A percentile compares a stretch with the other conserved stretches of the same genome.
These are phyloP conservation scores for Wasmannia auropunctata DNA, from an alignment of 1,140 invertebrate species.

Conservation along the genomic window DNA sequence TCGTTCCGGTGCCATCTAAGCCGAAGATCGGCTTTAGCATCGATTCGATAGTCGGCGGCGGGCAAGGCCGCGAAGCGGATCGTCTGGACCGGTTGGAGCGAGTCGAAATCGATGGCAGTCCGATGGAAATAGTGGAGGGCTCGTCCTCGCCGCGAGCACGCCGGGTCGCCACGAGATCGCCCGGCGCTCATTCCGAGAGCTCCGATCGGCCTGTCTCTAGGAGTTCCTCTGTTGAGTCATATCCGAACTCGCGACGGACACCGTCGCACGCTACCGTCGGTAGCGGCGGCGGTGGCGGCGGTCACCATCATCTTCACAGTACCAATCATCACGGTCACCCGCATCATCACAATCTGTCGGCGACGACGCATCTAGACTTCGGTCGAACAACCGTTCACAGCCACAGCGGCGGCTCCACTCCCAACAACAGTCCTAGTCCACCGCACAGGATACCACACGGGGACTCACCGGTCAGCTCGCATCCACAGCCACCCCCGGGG, in stretches of 20 bases:
- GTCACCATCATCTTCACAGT: conserved; percentile 69
- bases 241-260: conserved; percentile 76
- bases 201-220: conserved; percentile 80
- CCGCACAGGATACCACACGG: conserved; percentile 88
- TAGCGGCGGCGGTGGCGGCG: conserved; percentile 28
- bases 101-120: conserved; percentile 78
- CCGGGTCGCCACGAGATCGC: conserved; percentile 73
- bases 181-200: conserved; percentile 82
- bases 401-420: conserved; percentile 84
- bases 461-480: conserved; percentile 79
- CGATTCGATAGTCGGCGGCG: conserved; percentile 95
- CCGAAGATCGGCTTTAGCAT: conserved; percentile 98
- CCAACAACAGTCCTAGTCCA: conserved; percentile 88
- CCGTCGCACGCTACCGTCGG: conserved; percentile 59
- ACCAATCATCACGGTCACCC: conserved; percentile 71
- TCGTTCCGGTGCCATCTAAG: conserved; percentile 93
- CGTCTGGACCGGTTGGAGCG: conserved; percentile 75
- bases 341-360: conserved; percentile 66
- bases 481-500: conserved; percentile 82
- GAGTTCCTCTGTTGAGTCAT: conserved; percentile 82
- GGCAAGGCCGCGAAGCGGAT: conserved; percentile 71
- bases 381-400: conserved; percentile 75
- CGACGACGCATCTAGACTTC: conserved; percentile 74
- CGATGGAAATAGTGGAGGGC: conserved; percentile 80
- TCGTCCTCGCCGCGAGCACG: conserved; percentile 82